phyloP scores from a whole-genome alignment of 2,888 invertebrate species.

The Apeira syringaria region DNA sequence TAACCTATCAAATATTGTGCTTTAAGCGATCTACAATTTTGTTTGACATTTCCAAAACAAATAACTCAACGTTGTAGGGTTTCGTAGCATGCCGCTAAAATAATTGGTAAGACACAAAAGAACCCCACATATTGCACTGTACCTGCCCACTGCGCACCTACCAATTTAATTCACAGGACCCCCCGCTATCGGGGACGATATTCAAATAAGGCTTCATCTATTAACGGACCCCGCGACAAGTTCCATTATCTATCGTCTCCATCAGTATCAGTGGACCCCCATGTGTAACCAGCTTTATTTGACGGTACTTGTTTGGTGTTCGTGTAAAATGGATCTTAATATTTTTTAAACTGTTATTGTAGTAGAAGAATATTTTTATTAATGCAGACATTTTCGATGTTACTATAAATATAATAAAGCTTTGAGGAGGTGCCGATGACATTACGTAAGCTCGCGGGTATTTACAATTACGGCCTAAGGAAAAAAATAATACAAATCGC shows the following conservation, averaged over 20 bases:
- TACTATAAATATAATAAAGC: too few species aligned
- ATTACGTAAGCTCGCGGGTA: too few species aligned
- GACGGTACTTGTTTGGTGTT: neutral
- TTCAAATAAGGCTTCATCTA: constrained; percentile 82
- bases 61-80: constrained; percentile 8
- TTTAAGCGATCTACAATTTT: too few species aligned
- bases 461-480: too few species aligned
- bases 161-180: constrained; percentile 75
- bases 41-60: too few species aligned
- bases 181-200: constrained; percentile 74
- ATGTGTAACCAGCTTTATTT: constrained; percentile 28
- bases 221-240: constrained; percentile 74
- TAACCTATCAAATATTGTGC: too few species aligned
- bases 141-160: constrained; percentile 62
- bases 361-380: too few species aligned
- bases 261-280: constrained; percentile 68
- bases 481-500: too few species aligned
- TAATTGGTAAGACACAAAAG: constrained; percentile 30
- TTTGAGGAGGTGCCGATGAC: too few species aligned
- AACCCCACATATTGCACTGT: constrained; percentile 34
- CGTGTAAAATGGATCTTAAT: too few species aligned
- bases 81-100: constrained; percentile 26
- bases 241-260: constrained; percentile 73
- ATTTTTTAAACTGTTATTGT: too few species aligned
- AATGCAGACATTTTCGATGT: too few species aligned